Base-by-base conservation (phyloP, 1,140 invertebrate genomes). In the Pogonomyrmex barbatus region DNA sequence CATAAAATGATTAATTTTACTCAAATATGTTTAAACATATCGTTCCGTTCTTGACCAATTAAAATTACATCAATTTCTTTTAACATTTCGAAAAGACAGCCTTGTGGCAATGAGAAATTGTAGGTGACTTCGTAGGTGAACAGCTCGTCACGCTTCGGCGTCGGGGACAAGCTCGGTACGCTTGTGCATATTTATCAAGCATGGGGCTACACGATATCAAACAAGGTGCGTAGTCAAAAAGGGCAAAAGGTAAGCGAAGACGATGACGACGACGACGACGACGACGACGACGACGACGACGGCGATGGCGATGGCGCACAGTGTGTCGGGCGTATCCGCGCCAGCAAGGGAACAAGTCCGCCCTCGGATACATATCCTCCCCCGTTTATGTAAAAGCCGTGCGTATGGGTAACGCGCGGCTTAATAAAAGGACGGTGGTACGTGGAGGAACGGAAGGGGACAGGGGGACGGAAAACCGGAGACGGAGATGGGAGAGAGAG, bases 161-260 rank as follows among this genome's bases (percentile, higher is more conserved):
- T n/a, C 30, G 67, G 30, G 12, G 54, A 73, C 79, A 83, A 83
- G 79, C 68, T 83, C 79, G 42, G 54, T 73, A 83, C 42, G 79
- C 79, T 83, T 83, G 68, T 83, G 79, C 79, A 83, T 83, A 83
- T 83, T 83, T 83, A 83, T 83, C 79, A 75, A 75, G 42, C 68
- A 42, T 75, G 54, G 54, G 79, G 68, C 68, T 82, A 73, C 67
- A 54, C 79, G 79, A 73, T 83, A 83, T 83, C 79, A 75, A 83
- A 83, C 79, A 75, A 83, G 79, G 67, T 83, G 79, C 68, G 45
- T 83, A 83, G 42, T 17, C 71, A 24, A 24, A 24, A 24, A 24
- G 54, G 33, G 68, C 54, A 83, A 83, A 75, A 83, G 79, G 70
- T 83, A 83, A 83, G 79, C 79, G 68, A 83, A 83, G 79, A 83